Evolutionary conservation across 2,797 vertebrate genomes (phyloP).

Genomic region (Notamacropus eugenii): DNA sequence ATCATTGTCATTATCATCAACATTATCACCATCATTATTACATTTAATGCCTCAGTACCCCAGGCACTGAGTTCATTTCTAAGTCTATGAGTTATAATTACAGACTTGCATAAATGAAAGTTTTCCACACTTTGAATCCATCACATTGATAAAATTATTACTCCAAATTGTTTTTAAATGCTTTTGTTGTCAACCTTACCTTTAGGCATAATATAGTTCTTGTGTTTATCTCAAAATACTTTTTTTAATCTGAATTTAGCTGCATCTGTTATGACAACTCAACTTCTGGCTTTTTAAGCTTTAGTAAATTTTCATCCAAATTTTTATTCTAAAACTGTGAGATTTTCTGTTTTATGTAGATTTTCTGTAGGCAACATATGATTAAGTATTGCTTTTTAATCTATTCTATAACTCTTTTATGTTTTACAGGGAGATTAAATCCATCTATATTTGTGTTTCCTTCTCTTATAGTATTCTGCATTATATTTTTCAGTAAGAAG

Average conservation of each 20-base stretch:
- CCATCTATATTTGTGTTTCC: neutral
- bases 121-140: neutral
- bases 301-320: neutral
- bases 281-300: neutral
- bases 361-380: neutral
- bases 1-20: neutral
- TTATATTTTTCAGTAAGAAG: neutral
- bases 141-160: neutral
- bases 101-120: neutral
- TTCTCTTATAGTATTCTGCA: neutral
- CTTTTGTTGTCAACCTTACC: neutral
- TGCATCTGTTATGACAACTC: neutral
- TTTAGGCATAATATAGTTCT: neutral
- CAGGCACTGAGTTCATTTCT: neutral
- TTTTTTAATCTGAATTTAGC: neutral
- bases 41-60: neutral
- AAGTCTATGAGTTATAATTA: neutral
- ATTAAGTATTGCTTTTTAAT: neutral
- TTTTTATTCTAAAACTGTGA: neutral
- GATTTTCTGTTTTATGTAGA: neutral
- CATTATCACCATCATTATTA: neutral
- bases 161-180: neutral
- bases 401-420: neutral
- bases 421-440: neutral
- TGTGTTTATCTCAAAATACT: neutral